phyloP scores from a whole-genome alignment of 2,888 invertebrate species.

The Polydrusus cervinus region DNA sequence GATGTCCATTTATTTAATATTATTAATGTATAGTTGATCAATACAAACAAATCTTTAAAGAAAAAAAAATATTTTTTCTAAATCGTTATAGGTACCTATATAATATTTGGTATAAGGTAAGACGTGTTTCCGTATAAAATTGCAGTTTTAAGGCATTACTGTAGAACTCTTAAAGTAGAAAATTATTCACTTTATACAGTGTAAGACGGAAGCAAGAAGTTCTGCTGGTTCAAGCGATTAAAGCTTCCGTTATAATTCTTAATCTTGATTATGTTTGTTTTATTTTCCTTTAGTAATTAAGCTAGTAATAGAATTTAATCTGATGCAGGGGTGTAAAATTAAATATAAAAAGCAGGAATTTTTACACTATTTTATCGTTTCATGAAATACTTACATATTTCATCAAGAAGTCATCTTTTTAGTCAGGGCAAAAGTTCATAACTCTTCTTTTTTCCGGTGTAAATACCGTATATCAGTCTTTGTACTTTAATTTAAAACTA shows the following conservation, averaged over 20 bases:
- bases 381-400: slow-evolving; percentile 31
- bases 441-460: not conserved
- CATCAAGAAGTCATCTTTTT: slow-evolving; percentile 17
- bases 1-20: too few relatives aligned
- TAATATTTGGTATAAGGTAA: too few relatives aligned
- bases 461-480: too few relatives aligned
- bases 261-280: slow-evolving; percentile 53
- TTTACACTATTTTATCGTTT: slow-evolving; percentile 34
- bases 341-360: slow-evolving; percentile 48
- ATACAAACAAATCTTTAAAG: too few relatives aligned
- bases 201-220: slow-evolving; percentile 46
- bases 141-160: not conserved
- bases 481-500: too few relatives aligned
- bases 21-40: too few relatives aligned
- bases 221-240: slow-evolving; percentile 47
- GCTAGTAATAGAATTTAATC: slow-evolving; percentile 50
- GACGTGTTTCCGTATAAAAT: too few relatives aligned
- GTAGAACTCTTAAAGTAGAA: slow-evolving; percentile 26
- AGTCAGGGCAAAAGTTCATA: not conserved
- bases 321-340: slow-evolving; percentile 46
- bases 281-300: slow-evolving; percentile 51
- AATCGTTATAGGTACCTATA: too few relatives aligned
- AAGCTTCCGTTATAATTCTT: slow-evolving; percentile 49
- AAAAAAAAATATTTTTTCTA: too few relatives aligned
- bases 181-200: slow-evolving; percentile 47